Base-by-base conservation (phyloP, 2,113 vertebrate genomes). In the Dendrocopos noguchii region DNA sequence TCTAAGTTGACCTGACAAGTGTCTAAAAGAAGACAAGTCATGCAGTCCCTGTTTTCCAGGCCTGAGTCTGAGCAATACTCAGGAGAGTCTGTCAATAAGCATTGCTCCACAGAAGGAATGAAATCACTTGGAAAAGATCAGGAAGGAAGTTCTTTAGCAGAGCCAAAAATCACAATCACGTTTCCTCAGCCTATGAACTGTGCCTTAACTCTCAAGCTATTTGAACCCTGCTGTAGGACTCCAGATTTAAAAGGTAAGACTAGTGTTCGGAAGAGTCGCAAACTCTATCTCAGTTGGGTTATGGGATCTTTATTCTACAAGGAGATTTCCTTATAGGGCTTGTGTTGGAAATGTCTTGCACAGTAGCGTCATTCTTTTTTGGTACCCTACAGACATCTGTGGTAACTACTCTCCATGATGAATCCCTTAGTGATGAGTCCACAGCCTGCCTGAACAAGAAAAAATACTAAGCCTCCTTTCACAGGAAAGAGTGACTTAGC, bases 11-110 rank as follows among this genome's bases (percentile, higher is more conserved):
- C 86, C 68, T 64, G 53, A 92, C 12, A 92, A 84, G 78, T 65
- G 63, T 20, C 86, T 78, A 28, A 80, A 94, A 60, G 73, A 91
- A 87, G 65, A 90, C 76, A 92, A 91, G 42, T 81, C 56, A 74
- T 66, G 72, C 20, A 70, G 27, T 81, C 21, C 53, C 42, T 3
- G 1, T 78, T 84, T 93, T 77, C 57, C 73, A 93, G 70, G 36
- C 28, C 19, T 78, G 31, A 5, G 21, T 78, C 80, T 84, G 65
- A 87, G 75, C 63, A 82, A 72, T 42, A 65, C 50, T 42, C 44
- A 84, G 61, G 24, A 90, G 27, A 78, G 16, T 61, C 25, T 82
- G 81, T 87, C 84, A 84, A 50, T 81, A 93, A 72, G 33, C 44
- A 72, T 57, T 81, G 57, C 57, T 78, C 63, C 78, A 84, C 59